Conservation (phyloP, 2,797 vertebrate genomes). For the Hippopotamyrus pictus region DNA sequence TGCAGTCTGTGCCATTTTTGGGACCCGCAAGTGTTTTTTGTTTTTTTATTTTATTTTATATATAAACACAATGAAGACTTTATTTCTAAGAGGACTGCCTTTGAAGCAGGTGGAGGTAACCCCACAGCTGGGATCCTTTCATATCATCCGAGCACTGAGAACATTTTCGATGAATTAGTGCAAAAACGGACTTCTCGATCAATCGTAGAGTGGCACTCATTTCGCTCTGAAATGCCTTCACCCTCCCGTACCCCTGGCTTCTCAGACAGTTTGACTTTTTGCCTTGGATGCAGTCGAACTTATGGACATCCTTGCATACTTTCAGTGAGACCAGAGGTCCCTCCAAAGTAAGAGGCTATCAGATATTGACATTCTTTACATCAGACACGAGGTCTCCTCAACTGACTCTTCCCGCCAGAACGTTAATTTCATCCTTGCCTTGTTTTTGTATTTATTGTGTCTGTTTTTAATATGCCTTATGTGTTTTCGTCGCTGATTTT, state of each 20-base stretch:
- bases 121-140: slow-evolving; percentile 41
- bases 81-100: slow-evolving; percentile 9
- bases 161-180: slow-evolving; percentile 31
- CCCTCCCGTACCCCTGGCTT: slow-evolving; percentile 2
- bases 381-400: slow-evolving; percentile 30
- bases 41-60: background rate
- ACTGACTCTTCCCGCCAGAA: slow-evolving; percentile 19
- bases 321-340: slow-evolving; percentile 22
- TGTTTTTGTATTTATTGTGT: slow-evolving; percentile 69
- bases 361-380: slow-evolving; percentile 40
- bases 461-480: slow-evolving; percentile 58
- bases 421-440: slow-evolving; percentile 58
- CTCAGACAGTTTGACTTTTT: slow-evolving; percentile 27
- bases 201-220: background rate
- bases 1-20: slow-evolving; percentile 66
- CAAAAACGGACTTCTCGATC: slow-evolving; percentile 12
- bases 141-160: slow-evolving; percentile 69
- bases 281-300: slow-evolving; percentile 32
- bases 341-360: slow-evolving; percentile 47
- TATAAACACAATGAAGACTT: background rate
- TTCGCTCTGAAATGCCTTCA: slow-evolving; percentile 35
- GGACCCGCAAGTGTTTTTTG: slow-evolving; percentile 47
- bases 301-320: slow-evolving; percentile 29
- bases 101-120: slow-evolving; percentile 46
- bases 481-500: slow-evolving; percentile 42